A percentile compares a stretch with the other conserved stretches of the same genome.
These are phyloP conservation scores for Corydoras sp. DNA, from an alignment of 2,113 vertebrate genomes.

Conservation along the genomic window DNA sequence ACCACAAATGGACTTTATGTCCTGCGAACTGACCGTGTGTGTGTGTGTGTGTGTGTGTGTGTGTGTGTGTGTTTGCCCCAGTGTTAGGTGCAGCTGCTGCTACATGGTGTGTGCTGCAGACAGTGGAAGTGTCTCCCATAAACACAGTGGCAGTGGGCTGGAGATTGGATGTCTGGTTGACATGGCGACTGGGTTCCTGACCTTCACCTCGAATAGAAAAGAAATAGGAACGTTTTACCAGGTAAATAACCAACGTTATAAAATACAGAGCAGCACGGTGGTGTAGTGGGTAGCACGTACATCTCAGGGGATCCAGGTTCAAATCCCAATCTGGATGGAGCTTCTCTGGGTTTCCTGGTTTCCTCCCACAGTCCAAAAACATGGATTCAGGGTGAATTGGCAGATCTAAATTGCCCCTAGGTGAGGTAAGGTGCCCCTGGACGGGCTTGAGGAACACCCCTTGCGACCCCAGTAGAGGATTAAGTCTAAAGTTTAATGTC, in stretches of 20 bases:
- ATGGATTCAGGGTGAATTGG: too few species aligned
- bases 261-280: too few species aligned
- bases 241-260: slow-evolving; percentile 60
- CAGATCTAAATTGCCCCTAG: too few species aligned
- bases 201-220: slow-evolving; percentile 87
- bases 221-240: slow-evolving; percentile 85
- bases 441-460: too few species aligned
- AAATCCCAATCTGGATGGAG: too few species aligned
- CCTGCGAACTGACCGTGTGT: background rate
- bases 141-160: slow-evolving; percentile 78
- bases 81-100: slow-evolving; percentile 88
- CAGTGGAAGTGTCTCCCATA: slow-evolving; percentile 66
- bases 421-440: too few species aligned
- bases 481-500: too few species aligned
- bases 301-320: too few species aligned
- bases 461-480: too few species aligned
- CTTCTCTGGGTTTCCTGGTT: too few species aligned
- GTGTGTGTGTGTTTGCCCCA: slow-evolving; percentile 37
- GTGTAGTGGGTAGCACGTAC: too few species aligned
- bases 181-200: slow-evolving; percentile 80
- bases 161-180: slow-evolving; percentile 92
- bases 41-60: slow-evolving; percentile 1
- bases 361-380: too few species aligned
- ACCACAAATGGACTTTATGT: background rate
- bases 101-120: slow-evolving; percentile 96